phyloP scores from a whole-genome alignment of 2,797 vertebrate species.

The Sparidentex hasta region DNA sequence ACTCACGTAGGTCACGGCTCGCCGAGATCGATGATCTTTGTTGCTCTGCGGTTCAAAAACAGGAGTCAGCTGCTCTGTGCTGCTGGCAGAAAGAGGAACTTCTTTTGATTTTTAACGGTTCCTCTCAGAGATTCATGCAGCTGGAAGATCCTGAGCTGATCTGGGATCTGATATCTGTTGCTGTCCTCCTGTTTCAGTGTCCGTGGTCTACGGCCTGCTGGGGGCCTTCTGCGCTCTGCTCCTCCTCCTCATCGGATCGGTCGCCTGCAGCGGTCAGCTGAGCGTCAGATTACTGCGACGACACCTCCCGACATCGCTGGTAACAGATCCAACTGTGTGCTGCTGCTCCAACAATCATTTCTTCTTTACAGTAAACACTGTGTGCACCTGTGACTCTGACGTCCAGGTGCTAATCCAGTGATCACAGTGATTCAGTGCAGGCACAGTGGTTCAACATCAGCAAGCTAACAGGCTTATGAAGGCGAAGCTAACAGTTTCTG shows the following conservation, averaged over 20 bases:
- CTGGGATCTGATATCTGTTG: background rate
- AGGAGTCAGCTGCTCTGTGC: background rate
- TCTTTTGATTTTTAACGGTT: background rate
- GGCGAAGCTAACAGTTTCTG: too few species aligned
- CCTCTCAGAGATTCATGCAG: background rate
- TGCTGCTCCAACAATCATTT: background rate
- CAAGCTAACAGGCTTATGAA: too few species aligned
- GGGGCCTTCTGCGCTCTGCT: constrained; percentile 31
- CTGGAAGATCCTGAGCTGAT: too few species aligned
- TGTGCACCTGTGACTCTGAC: too few species aligned
- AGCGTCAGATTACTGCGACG: background rate
- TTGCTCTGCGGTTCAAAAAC: too few species aligned
- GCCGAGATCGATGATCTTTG: background rate
- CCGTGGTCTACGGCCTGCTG: constrained; percentile 51
- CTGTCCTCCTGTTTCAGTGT: constrained; percentile 45
- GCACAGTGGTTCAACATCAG: too few species aligned
- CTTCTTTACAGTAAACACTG: too few species aligned
- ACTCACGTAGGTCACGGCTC: constrained; percentile 38
- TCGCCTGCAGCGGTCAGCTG: constrained; percentile 19
- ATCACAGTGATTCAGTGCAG: too few species aligned
- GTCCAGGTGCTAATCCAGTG: too few species aligned
- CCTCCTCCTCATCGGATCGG: constrained; percentile 29
- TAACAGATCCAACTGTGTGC: constrained; percentile 17
- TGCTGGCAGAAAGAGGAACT: background rate
- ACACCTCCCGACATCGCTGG: constrained; percentile 30